These are phyloP conservation scores for Emys orbicularis DNA, from an alignment of 2,797 vertebrate species.

Conservation along the genomic window DNA sequence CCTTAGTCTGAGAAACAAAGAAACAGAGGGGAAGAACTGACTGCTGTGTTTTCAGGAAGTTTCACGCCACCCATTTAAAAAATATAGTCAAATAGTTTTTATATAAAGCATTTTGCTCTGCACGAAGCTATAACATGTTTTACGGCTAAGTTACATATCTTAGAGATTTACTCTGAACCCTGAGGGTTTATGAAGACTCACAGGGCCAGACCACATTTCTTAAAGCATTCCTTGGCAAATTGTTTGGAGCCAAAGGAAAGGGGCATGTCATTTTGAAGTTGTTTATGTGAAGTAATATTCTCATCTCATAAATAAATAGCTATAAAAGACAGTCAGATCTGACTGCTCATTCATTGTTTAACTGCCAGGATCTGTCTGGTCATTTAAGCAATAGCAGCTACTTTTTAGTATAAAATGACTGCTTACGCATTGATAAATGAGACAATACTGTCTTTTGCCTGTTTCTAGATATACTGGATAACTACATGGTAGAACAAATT, in stretches of 20 bases:
- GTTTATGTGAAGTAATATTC: not conserved
- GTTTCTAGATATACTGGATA: not conserved
- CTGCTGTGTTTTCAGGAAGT: not conserved
- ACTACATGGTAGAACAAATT: not conserved
- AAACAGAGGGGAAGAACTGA: not conserved
- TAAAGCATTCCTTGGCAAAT: not conserved
- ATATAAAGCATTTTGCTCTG: not conserved
- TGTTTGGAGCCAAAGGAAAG: not conserved
- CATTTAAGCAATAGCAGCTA: not conserved
- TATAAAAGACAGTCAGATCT: not conserved
- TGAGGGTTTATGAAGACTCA: not conserved
- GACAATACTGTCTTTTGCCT: not conserved
- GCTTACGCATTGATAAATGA: not conserved
- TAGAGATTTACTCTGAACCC: not conserved
- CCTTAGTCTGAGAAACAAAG: not conserved
- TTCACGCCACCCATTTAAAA: not conserved
- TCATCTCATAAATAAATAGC: not conserved
- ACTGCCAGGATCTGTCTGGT: not conserved
- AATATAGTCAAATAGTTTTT: not conserved
- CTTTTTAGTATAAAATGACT: not conserved
- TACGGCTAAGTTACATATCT: not conserved
- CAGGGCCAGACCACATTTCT: not conserved
- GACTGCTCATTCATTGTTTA: not conserved
- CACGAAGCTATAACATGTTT: not conserved
- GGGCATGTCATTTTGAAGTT: not conserved